phyloP scores from a whole-genome alignment of 2,888 invertebrate species.

The Caenorhabditis imperialis region DNA sequence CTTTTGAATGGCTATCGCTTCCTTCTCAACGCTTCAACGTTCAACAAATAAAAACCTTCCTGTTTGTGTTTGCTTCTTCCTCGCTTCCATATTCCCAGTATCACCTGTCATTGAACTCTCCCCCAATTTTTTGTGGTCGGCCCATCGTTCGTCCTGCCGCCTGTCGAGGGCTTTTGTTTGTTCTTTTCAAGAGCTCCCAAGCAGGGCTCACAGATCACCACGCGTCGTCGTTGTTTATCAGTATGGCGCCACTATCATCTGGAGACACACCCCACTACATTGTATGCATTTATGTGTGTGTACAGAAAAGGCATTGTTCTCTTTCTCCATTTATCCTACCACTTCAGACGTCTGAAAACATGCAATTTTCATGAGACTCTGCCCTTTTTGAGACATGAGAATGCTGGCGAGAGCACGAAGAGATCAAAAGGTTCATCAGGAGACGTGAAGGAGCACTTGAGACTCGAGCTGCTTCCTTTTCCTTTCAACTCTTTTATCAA shows the following conservation, averaged over 20 bases:
- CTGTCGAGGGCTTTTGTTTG: constrained; percentile 21
- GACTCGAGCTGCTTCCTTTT: too few species aligned
- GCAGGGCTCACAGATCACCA: constrained; percentile 31
- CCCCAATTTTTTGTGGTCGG: too few species aligned
- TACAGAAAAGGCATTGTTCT: background rate
- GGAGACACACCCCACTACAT: constrained; percentile 22
- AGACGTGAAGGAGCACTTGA: too few species aligned
- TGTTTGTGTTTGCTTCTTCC: constrained; percentile 19
- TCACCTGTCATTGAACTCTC: too few species aligned
- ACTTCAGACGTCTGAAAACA: constrained; percentile 32
- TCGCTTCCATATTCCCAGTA: constrained; percentile 20
- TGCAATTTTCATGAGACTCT: constrained; percentile 8
- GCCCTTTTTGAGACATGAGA: too few species aligned
- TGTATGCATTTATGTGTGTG: constrained; percentile 30
- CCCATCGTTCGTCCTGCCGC: constrained; percentile 32
- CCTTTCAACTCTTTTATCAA: too few species aligned
- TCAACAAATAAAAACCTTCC: too few species aligned
- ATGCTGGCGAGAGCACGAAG: too few species aligned
- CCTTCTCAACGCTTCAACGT: too few species aligned
- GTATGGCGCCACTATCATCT: constrained; percentile 21
- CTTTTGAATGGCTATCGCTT: too few species aligned
- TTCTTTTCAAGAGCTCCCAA: constrained; percentile 21
- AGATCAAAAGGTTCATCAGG: too few species aligned
- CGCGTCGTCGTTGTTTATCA: constrained; percentile 39
- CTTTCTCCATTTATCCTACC: background rate